Conservation (phyloP, 2,797 vertebrate species). For the Enteromius radiatus region DNA sequence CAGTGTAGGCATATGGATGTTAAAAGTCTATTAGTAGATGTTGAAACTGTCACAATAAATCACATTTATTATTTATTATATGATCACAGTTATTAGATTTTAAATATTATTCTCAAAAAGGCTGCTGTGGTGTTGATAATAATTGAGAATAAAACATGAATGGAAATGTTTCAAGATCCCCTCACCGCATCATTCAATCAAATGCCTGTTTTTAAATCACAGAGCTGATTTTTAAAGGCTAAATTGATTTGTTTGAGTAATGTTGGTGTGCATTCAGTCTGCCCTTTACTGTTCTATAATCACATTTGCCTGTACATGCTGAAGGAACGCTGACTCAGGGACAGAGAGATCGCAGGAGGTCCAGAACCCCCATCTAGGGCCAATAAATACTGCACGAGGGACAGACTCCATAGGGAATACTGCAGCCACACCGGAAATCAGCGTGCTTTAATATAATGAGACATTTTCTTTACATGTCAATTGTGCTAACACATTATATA, state of each 20-base stretch:
- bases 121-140: not conserved
- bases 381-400: conserved; percentile 61
- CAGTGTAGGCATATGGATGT: too few species aligned
- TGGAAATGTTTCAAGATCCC: conserved; percentile 32
- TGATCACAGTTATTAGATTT: not conserved
- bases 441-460: conserved; percentile 44
- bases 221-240: conserved; percentile 38
- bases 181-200: conserved; percentile 9
- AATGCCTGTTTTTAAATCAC: conserved; percentile 10
- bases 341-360: conserved; percentile 27
- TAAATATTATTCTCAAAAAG: not conserved
- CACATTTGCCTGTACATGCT: conserved; percentile 48
- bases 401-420: conserved; percentile 47
- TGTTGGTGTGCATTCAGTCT: conserved; percentile 33
- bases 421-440: conserved; percentile 37
- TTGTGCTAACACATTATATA: conserved; percentile 23
- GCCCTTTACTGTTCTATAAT: conserved; percentile 54
- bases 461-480: conserved; percentile 35
- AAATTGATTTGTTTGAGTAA: conserved; percentile 51
- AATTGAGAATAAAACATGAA: conserved; percentile 50
- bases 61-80: too few species aligned
- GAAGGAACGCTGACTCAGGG: conserved; percentile 59
- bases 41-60: not conserved
- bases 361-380: conserved; percentile 52
- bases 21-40: not conserved